phyloP scores from a whole-genome alignment of 2,888 invertebrate species.

The Julus scandinavius region DNA sequence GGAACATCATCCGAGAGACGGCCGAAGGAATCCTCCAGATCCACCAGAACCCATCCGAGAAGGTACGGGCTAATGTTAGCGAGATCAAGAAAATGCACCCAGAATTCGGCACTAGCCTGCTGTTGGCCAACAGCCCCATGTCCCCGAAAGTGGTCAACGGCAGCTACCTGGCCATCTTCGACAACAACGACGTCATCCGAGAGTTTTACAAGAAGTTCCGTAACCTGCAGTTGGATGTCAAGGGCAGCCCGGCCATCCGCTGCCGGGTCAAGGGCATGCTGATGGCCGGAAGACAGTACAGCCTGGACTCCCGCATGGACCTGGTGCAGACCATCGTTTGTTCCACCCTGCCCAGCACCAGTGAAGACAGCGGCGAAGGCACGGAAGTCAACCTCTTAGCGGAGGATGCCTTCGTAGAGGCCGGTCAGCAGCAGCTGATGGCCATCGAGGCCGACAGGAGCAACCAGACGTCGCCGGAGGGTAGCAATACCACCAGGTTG shows the following conservation, averaged over 20 bases:
- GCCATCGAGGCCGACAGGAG: conserved; percentile 49
- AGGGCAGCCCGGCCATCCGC: conserved; percentile 85
- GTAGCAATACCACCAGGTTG: neutral
- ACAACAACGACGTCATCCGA: conserved; percentile 77
- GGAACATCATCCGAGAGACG: conserved; percentile 71
- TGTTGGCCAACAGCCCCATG: conserved; percentile 94
- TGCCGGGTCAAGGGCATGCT: conserved; percentile 86
- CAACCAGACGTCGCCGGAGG: conserved; percentile 51
- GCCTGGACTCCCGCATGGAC: conserved; percentile 90
- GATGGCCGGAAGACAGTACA: conserved; percentile 91
- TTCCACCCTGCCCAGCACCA: conserved; percentile 55
- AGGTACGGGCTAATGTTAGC: conserved; percentile 60
- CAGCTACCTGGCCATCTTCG: conserved; percentile 90
- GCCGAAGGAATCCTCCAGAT: conserved; percentile 69
- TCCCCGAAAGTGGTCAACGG: conserved; percentile 97
- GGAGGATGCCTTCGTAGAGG: neutral
- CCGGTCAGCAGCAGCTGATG: neutral
- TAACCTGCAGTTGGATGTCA: conserved; percentile 76
- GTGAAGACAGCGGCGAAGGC: conserved; percentile 50
- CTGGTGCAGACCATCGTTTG: conserved; percentile 71
- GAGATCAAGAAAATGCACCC: conserved; percentile 75
- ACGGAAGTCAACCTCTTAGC: neutral
- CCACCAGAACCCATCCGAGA: conserved; percentile 71
- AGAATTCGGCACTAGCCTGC: conserved; percentile 90
- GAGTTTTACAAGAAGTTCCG: conserved; percentile 79